Base-by-base conservation (phyloP, 2,797 vertebrate species). In the Sebastolobus alascanus region DNA sequence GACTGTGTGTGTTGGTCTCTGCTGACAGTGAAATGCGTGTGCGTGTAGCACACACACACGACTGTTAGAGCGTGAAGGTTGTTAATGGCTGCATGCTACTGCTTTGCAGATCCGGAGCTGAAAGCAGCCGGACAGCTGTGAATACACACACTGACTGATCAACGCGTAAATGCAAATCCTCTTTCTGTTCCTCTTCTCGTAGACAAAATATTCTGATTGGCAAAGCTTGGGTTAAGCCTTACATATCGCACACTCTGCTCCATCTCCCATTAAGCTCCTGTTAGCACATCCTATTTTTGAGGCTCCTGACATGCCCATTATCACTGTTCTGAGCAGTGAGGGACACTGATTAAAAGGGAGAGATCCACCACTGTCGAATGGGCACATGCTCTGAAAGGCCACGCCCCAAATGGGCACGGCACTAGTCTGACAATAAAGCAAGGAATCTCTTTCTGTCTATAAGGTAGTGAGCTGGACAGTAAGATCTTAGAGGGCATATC, bases 291-390 rank as follows among this genome's bases (percentile, higher is more conserved):
- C 82, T 77, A 68, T 81, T 83, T 79, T 35, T 74, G 76, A 63
- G 2, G 56, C 81, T 84, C 55, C 60, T 76, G 79, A 86, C 71
- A 25, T 75, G 65, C 52, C 84, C 85, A 81, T 92, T 89, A 89
- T 80, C 72, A 27, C 50, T n/a, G 61, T 25, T 65, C 60, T 13
- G 82, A 85, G 75, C 61, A 55, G 77, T 14, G 38, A 81, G 58
- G 65, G 81, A 77, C 68, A 13, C 50, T 86, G 89, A 87, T 88
- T 84, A 83, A 79, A 87, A 85, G 29, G 31, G 66, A 75, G 70
- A 63, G 68, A 56, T 8, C 29, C 29, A n/a, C n/a, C 5, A 5
- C 29, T 31, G 29, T 5, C 5, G 29, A 31, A 31, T 5, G 29
- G 29, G n/a, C n/a, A 31, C 29, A 3, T 31, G 3, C 29, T 3